phyloP scores from a whole-genome alignment of 2,888 invertebrate species.

The Tuberolachnus salignus region DNA sequence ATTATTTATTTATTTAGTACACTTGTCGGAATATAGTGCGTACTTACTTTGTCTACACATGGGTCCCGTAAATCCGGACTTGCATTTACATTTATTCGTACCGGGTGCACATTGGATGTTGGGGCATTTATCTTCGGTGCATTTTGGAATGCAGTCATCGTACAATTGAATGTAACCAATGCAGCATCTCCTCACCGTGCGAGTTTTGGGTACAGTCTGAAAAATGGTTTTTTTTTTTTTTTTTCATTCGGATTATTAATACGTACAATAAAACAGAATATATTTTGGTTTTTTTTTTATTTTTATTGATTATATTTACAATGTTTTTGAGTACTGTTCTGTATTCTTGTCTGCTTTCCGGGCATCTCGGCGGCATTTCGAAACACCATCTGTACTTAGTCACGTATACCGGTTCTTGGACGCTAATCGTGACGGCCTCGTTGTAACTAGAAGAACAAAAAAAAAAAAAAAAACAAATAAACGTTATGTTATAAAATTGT shows the following conservation, averaged over 20 bases:
- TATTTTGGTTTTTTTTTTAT: not conserved
- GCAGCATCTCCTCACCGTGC: slow-evolving; percentile 17
- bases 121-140: slow-evolving; percentile 19
- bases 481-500: no score
- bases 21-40: no score
- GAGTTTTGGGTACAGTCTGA: slow-evolving; percentile 27
- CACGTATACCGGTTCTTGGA: slow-evolving; percentile 16
- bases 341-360: not conserved
- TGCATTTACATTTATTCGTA: slow-evolving; percentile 32
- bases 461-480: no score
- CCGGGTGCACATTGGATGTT: slow-evolving; percentile 19
- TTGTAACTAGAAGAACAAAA: no score
- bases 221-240: no score
- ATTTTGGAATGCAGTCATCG: slow-evolving; percentile 2
- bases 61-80: slow-evolving; percentile 17
- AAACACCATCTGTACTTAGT: slow-evolving; percentile 30
- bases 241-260: no score
- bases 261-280: no score
- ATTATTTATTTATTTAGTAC: no score
- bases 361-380: slow-evolving; percentile 31
- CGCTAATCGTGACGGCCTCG: slow-evolving; percentile 6
- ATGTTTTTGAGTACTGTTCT: slow-evolving; percentile 14
- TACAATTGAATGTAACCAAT: slow-evolving; percentile 23
- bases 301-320: slow-evolving; percentile 4
- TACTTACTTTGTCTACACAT: slow-evolving; percentile 40